phyloP scores from a whole-genome alignment of 2,888 invertebrate species.

The Limnephilus marmoratus region DNA sequence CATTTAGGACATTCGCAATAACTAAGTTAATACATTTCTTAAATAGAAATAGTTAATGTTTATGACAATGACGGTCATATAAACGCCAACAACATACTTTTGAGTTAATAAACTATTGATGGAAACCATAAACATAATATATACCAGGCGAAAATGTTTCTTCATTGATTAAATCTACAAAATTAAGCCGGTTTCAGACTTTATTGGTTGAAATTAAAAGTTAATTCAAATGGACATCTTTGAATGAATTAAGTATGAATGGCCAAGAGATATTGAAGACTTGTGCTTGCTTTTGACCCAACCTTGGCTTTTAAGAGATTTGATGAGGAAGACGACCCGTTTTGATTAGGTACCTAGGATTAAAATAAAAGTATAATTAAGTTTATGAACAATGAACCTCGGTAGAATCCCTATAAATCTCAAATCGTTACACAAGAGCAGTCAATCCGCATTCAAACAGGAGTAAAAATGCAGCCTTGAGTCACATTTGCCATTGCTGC shows the following conservation, averaged over 20 bases:
- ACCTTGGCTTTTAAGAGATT: neutral
- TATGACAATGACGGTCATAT: neutral
- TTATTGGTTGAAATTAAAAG: neutral
- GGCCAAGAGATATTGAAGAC: neutral
- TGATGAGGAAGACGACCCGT: neutral
- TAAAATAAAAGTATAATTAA: neutral
- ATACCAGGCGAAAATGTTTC: neutral
- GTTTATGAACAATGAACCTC: too few species aligned
- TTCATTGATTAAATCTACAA: neutral
- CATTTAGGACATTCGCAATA: neutral
- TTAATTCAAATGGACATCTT: neutral
- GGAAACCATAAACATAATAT: neutral
- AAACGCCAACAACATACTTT: neutral
- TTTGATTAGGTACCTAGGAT: neutral
- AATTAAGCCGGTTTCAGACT: neutral
- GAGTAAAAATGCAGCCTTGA: neutral
- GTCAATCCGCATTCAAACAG: neutral
- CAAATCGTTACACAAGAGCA: too few species aligned
- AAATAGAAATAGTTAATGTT: neutral
- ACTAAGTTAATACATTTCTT: neutral
- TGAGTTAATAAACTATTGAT: neutral
- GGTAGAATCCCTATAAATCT: too few species aligned
- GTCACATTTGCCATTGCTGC: neutral
- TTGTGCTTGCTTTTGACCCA: neutral
- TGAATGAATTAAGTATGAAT: neutral